Evolutionary conservation across 1,140 invertebrate species (phyloP).

Genomic region (Drosophila kohkoa): DNA sequence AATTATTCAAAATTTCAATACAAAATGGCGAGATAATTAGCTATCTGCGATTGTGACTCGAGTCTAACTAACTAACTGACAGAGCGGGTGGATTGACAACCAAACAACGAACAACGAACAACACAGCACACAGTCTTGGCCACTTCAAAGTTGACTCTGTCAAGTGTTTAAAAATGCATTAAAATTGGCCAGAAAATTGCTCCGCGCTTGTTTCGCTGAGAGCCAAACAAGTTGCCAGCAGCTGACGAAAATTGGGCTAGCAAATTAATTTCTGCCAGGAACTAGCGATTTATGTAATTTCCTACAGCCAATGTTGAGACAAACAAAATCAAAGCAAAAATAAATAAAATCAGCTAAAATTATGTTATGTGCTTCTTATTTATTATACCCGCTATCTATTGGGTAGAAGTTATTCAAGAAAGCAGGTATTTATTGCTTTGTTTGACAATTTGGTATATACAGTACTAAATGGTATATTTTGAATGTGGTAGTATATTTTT

Average conservation of each 20-base stretch:
- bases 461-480: too few species aligned
- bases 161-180: slow-evolving; percentile 55
- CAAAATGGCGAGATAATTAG: slow-evolving; percentile 79
- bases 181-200: slow-evolving; percentile 36
- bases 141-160: slow-evolving; percentile 36
- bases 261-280: slow-evolving; percentile 9
- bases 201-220: slow-evolving; percentile 34
- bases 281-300: slow-evolving; percentile 13
- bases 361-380: too few species aligned
- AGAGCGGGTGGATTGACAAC: not conserved
- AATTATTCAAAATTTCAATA: slow-evolving; percentile 73
- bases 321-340: not conserved
- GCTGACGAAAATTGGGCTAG: slow-evolving; percentile 35
- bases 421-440: too few species aligned
- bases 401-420: too few species aligned
- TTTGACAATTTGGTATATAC: too few species aligned
- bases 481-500: too few species aligned
- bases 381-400: too few species aligned
- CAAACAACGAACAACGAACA: too few species aligned
- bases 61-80: not conserved
- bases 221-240: slow-evolving; percentile 35
- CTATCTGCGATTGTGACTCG: not conserved
- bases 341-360: not conserved
- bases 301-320: not conserved
- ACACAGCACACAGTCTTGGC: slow-evolving; percentile 6